phyloP scores from a whole-genome alignment of 2,888 invertebrate species.

The Ctenicera cuprea region DNA sequence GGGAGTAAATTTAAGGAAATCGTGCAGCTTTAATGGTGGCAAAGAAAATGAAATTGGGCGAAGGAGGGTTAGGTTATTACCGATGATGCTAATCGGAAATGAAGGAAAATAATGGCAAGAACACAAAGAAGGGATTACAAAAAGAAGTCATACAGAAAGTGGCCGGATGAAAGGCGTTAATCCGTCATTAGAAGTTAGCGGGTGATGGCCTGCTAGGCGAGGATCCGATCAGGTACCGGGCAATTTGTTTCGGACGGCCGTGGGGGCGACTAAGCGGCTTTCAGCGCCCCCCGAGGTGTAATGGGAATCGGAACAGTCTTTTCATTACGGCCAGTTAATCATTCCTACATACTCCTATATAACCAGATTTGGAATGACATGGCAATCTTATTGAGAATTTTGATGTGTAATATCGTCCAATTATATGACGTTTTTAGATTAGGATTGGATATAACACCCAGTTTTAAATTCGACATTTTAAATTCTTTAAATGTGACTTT shows the following conservation, averaged over 20 bases:
- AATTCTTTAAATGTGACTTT: background rate
- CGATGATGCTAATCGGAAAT: slow-evolving; percentile 29
- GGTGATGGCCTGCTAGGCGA: slow-evolving; percentile 45
- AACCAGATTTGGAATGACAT: slow-evolving; percentile 61
- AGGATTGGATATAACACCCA: slow-evolving; percentile 49
- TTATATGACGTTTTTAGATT: slow-evolving; percentile 59
- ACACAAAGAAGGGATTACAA: slow-evolving; percentile 29
- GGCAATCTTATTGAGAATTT: slow-evolving; percentile 60
- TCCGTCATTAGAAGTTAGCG: slow-evolving; percentile 33
- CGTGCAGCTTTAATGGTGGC: slow-evolving; percentile 17
- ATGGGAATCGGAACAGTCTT: slow-evolving; percentile 59
- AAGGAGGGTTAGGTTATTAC: slow-evolving; percentile 24
- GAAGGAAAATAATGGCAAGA: slow-evolving; percentile 27
- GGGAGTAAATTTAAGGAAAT: slow-evolving; percentile 22
- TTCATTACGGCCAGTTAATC: slow-evolving; percentile 61
- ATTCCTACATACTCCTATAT: slow-evolving; percentile 54
- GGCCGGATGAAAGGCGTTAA: slow-evolving; percentile 34
- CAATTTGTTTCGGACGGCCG: slow-evolving; percentile 52
- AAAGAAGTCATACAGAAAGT: slow-evolving; percentile 33
- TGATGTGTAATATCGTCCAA: slow-evolving; percentile 62
- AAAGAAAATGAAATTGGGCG: slow-evolving; percentile 25
- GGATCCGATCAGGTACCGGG: slow-evolving; percentile 52
- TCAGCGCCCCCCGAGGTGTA: slow-evolving; percentile 50
- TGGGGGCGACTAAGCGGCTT: slow-evolving; percentile 52
- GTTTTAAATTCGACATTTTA: slow-evolving; percentile 7